Base-by-base conservation (phyloP, 2,113 vertebrate genomes). In the Labeo rohita region DNA sequence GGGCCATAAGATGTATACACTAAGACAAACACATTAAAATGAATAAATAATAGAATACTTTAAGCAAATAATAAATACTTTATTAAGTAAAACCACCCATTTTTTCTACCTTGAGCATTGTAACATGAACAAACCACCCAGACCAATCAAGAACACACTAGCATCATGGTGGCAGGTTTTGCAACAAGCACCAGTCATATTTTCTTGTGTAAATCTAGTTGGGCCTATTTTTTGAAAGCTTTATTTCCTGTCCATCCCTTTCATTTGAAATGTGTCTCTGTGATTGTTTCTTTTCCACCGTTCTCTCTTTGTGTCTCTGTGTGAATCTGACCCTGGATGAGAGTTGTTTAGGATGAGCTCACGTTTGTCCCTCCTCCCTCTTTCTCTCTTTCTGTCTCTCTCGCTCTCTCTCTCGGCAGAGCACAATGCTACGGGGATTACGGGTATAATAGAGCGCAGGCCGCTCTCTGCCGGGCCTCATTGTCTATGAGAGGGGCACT, bases 321-420 rank as follows among this genome's bases (percentile, higher is more conserved):
- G 15, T 83, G 59, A 43, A 9, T 86, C 74, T 16, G 59, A 81
- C 45, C 78, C 49, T 81, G 89, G 92, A 83, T 92, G 91, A 90
- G 90, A 84, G 86, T 88, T 93, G 94, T 94, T 94, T 94, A 87
- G 92, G 91, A 95, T 95, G 95, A 95, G 94, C 93, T 95, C 95
- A 95, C 94, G 91, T 92, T 92, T 87, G 87, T 88, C 92, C 91
- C 92, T 92, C 87, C 92, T 93, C 85, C 72, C 84, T 86, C 76
- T 84, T 76, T 87, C 82, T 87, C 83, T 89, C 80, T 87, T 63
- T 88, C 88, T 92, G 87, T 92, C 87, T 93, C 88, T 95, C 90
- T 92, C 91, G 92, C 90, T 89, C 91, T 93, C 92, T 89, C 89
- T 93, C 93, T 93, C 91, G 92, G 90, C 89, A 84, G 86, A 80